phyloP scores from a whole-genome alignment of 2,888 invertebrate species.

The Acanthococcus lagerstroemiae region DNA sequence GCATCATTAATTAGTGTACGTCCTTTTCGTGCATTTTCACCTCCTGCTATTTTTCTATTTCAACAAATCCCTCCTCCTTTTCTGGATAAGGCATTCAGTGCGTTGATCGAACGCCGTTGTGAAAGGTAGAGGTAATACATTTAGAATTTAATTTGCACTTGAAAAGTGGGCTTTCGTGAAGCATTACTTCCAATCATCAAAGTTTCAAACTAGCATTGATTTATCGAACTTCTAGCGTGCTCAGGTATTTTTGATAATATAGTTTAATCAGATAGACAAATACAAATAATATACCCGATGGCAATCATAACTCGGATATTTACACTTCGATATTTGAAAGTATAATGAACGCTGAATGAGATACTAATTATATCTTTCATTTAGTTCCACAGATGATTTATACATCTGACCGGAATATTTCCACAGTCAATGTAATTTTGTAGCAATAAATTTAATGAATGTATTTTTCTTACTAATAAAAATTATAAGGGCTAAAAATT shows the following conservation, averaged over 20 bases:
- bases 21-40: no score
- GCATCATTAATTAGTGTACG: no score
- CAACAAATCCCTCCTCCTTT: no score
- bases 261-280: slow-evolving; percentile 29
- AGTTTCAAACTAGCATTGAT: neutral
- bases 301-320: slow-evolving; percentile 26
- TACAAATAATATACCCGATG: slow-evolving; percentile 15
- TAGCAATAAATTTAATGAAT: slow-evolving; percentile 24
- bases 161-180: no score
- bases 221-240: neutral
- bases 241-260: slow-evolving; percentile 6
- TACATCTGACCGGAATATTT: slow-evolving; percentile 7
- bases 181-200: neutral
- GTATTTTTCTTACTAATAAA: slow-evolving; percentile 14
- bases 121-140: no score
- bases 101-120: no score
- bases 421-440: slow-evolving; percentile 24
- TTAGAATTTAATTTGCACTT: no score
- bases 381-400: slow-evolving; percentile 22
- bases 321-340: slow-evolving; percentile 30
- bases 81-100: no score
- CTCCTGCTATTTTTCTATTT: no score
- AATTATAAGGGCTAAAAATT: slow-evolving; percentile 15
- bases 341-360: slow-evolving; percentile 30
- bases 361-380: slow-evolving; percentile 29